Conservation (phyloP, 2,113 vertebrate genomes). For the Hystrix brachyura region DNA sequence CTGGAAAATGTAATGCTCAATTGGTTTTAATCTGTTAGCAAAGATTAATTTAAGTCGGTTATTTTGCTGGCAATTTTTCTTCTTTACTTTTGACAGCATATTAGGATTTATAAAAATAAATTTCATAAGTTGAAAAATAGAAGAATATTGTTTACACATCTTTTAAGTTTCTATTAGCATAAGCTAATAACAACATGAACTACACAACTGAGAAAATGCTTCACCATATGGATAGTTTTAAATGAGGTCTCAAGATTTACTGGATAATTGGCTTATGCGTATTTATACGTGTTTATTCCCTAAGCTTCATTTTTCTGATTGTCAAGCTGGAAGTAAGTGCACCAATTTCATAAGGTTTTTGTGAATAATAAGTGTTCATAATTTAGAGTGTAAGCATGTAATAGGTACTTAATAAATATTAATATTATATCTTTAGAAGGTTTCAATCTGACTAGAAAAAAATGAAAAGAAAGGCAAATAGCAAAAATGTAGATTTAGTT, state of each 20-base stretch:
- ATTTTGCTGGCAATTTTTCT: neutral
- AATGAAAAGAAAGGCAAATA: neutral
- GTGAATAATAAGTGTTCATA: neutral
- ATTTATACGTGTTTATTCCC: neutral
- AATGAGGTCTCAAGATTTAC: neutral
- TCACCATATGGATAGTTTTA: neutral
- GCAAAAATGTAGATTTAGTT: neutral
- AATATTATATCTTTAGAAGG: neutral
- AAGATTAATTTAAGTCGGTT: neutral
- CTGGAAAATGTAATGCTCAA: neutral
- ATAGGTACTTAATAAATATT: neutral
- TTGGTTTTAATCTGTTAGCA: neutral
- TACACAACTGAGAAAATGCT: conserved; percentile 12
- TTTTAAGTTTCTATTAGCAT: neutral
- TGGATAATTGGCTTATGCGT: neutral
- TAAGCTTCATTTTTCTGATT: conserved; percentile 9
- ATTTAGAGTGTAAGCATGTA: neutral
- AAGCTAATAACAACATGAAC: conserved; percentile 13
- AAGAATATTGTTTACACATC: neutral
- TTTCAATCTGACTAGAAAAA: neutral
- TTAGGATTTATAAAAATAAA: conserved; percentile 36
- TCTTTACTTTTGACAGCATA: neutral
- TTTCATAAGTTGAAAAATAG: conserved; percentile 30
- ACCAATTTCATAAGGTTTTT: neutral
- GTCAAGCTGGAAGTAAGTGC: conserved; percentile 31